Evolutionary conservation across 2,888 invertebrate genomes (phyloP).

Genomic region (Diaphora mendica): DNA sequence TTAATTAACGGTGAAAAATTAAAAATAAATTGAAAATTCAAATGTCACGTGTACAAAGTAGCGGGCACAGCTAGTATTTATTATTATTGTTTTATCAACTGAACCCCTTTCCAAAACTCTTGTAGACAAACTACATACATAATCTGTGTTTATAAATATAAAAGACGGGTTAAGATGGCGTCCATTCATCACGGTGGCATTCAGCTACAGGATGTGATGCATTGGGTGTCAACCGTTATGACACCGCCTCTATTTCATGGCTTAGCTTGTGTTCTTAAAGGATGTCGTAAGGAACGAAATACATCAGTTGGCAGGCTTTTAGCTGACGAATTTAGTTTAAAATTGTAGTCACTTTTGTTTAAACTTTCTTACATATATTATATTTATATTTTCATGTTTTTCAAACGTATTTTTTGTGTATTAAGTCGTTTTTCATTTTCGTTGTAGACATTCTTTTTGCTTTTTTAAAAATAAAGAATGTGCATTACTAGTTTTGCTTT

Average conservation of each 20-base stretch:
- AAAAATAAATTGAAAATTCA: too few relatives aligned
- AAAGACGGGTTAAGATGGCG: slow-evolving; percentile 8
- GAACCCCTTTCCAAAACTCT: not conserved
- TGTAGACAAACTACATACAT: not conserved
- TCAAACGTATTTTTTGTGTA: too few relatives aligned
- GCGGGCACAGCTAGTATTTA: too few relatives aligned
- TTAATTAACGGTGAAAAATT: too few relatives aligned
- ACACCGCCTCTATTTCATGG: slow-evolving; percentile 23
- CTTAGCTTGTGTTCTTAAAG: slow-evolving; percentile 21
- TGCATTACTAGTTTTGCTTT: too few relatives aligned
- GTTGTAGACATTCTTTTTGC: too few relatives aligned
- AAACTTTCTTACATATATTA: not conserved
- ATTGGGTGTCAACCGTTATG: slow-evolving; percentile 28
- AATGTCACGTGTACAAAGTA: too few relatives aligned
- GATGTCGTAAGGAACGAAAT: slow-evolving; percentile 2
- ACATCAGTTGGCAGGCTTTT: not conserved
- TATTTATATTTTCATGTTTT: not conserved
- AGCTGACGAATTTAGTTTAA: not conserved
- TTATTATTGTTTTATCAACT: too few relatives aligned
- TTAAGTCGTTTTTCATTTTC: too few relatives aligned
- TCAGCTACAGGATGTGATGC: slow-evolving; percentile 25
- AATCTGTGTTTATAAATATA: not conserved
- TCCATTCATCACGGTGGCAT: slow-evolving; percentile 24
- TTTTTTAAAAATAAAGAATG: too few relatives aligned
- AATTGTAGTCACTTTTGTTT: not conserved